Evolutionary conservation across 2,888 invertebrate species (phyloP), one percentile per base, ranked within the genome.

Genomic region (Drosophila nr. fundita): DNA sequence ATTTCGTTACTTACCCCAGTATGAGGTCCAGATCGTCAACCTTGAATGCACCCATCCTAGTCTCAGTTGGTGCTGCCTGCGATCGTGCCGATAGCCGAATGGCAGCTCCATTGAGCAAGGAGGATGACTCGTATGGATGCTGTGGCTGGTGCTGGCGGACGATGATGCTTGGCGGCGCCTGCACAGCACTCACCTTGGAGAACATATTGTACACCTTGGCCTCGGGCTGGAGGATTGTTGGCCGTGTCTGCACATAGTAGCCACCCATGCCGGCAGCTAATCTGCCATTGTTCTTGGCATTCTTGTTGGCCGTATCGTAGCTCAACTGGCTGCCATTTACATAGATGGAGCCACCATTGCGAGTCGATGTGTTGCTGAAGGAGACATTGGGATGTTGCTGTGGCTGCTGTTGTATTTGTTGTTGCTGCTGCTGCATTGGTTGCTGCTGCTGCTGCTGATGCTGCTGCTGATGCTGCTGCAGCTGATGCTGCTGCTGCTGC

Each of bases 1-100:
- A 24, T 49, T 49, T 18, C 1, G 4, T 32, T 32, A 91, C 94
- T 92, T 91, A 96, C 97, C 96, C 96, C 76, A 97, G 93, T 78
- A 96, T 95, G 86, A 96, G 95, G 7, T 96, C 96, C 52, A 86
- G 49, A 61, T 90, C 90, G 32, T 86, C 90, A 1, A 73, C 73
- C 40, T 86, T 88, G 2, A 73, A 32, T 4, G 66, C 36, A 30
- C 57, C 65, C 4, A 57, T 15, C 21, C 68, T 76, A 6, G 65
- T 18, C 10, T 83, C 80, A 49, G 65, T 15, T 10, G 71, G 80
- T 2, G 42, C 67, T 10, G 62, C 62, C 15, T 78, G 80, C 1
- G 90, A 79, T 32, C 88, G 80, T 5, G 84, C 88, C n/a, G 91
- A 87, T 11, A 87, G 59, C 21, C 74, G 68, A 15, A 86, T 65